These are phyloP conservation scores for Drosophila pachea DNA, from an alignment of 1,140 invertebrate species.

Conservation along the genomic window DNA sequence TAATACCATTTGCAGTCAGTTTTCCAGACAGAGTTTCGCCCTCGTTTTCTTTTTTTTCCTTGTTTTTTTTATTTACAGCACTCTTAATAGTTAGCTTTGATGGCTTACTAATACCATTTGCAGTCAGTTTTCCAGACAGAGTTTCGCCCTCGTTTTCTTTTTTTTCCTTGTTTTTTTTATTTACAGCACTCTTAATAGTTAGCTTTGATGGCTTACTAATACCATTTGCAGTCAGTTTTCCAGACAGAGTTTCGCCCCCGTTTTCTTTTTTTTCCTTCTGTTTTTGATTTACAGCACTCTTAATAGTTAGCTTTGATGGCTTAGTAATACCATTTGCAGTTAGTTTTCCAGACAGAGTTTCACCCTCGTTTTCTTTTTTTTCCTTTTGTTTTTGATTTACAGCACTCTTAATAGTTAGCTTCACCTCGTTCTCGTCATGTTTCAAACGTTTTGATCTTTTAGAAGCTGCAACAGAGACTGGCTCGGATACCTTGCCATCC, in stretches of 20 bases:
- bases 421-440: constrained; percentile 13
- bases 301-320: constrained; percentile 14
- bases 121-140: neutral
- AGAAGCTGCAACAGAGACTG: neutral
- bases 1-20: neutral
- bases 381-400: neutral
- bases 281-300: neutral
- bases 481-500: neutral
- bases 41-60: no score
- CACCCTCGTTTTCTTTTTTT: no score
- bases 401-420: neutral
- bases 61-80: neutral
- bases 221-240: neutral
- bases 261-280: neutral
- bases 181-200: no score
- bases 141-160: no score
- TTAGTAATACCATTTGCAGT: constrained; percentile 17
- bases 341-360: no score
- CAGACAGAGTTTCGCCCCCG: no score
- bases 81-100: constrained; percentile 3
- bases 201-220: constrained; percentile 27
- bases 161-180: neutral
- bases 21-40: no score
- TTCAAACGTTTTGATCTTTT: constrained; percentile 1
- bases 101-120: constrained; percentile 24